These are phyloP conservation scores for Porites evermanni DNA, from an alignment of 92 coral and sea anemone species.

Conservation along the genomic window DNA sequence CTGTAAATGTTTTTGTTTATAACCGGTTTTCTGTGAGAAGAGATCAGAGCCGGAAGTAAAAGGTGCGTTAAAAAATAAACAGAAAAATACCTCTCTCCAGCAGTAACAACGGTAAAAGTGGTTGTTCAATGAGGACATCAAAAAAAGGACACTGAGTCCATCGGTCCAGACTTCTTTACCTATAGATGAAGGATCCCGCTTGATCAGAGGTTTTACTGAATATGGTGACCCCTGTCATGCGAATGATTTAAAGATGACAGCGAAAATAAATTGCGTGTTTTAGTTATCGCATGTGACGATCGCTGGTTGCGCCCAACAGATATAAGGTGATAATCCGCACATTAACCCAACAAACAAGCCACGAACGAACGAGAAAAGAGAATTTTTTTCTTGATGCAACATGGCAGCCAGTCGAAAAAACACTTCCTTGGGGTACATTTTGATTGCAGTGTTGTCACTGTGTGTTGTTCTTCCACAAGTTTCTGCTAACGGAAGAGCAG, in stretches of 20 bases:
- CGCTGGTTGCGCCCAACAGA: not conserved
- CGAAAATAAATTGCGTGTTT: not conserved
- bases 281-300: slow-evolving; percentile 4
- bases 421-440: not conserved
- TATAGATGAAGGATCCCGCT: too few species aligned
- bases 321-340: not conserved
- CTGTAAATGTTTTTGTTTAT: too few species aligned
- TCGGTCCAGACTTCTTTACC: too few species aligned
- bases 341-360: not conserved
- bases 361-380: not conserved
- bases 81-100: too few species aligned
- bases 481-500: not conserved
- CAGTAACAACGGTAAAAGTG: too few species aligned
- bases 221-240: not conserved
- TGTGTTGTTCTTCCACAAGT: not conserved
- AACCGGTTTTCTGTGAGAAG: too few species aligned
- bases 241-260: not conserved
- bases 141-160: too few species aligned
- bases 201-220: too few species aligned
- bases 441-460: slow-evolving; percentile 1
- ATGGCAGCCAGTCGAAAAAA: not conserved
- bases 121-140: too few species aligned
- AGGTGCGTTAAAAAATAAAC: too few species aligned
- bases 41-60: too few species aligned
- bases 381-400: not conserved